Evolutionary conservation across 2,113 vertebrate species (phyloP).

Genomic region (Sciurus niger): DNA sequence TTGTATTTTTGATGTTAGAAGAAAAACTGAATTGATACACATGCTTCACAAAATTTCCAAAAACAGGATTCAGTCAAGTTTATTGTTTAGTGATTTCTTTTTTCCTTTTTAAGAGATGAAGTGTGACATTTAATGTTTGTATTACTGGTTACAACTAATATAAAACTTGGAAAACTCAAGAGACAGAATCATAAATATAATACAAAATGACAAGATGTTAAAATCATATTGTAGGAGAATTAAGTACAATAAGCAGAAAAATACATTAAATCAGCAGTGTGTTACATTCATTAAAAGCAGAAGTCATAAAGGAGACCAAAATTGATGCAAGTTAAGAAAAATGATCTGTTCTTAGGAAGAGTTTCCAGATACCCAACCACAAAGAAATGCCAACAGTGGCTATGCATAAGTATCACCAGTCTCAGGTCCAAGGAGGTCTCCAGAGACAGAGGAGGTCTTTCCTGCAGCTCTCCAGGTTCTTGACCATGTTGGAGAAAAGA

Average conservation of each 20-base stretch:
- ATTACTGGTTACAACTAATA: slow-evolving; percentile 68
- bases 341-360: slow-evolving; percentile 83
- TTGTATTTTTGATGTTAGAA: slow-evolving; percentile 73
- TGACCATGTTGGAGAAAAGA: too few species aligned
- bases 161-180: slow-evolving; percentile 79
- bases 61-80: slow-evolving; percentile 49
- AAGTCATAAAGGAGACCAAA: slow-evolving; percentile 86
- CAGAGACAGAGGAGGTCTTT: too few species aligned
- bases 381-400: slow-evolving; percentile 83
- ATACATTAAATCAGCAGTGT: slow-evolving; percentile 87
- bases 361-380: slow-evolving; percentile 85
- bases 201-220: slow-evolving; percentile 84
- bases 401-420: slow-evolving; percentile 80
- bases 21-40: slow-evolving; percentile 72
- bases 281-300: slow-evolving; percentile 85
- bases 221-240: slow-evolving; percentile 85
- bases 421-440: too few species aligned
- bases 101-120: slow-evolving; percentile 2
- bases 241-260: slow-evolving; percentile 85
- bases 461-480: too few species aligned
- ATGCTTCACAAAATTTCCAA: slow-evolving; percentile 61
- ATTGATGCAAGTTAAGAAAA: slow-evolving; percentile 83
- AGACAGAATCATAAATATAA: slow-evolving; percentile 84
- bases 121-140: slow-evolving; percentile 1
- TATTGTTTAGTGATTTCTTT: not conserved